Percentiles rank a stretch among this genome's conserved stretches.
Evolutionary conservation across 2,888 invertebrate genomes (phyloP).

Genomic region (Pegoplata infirma): DNA sequence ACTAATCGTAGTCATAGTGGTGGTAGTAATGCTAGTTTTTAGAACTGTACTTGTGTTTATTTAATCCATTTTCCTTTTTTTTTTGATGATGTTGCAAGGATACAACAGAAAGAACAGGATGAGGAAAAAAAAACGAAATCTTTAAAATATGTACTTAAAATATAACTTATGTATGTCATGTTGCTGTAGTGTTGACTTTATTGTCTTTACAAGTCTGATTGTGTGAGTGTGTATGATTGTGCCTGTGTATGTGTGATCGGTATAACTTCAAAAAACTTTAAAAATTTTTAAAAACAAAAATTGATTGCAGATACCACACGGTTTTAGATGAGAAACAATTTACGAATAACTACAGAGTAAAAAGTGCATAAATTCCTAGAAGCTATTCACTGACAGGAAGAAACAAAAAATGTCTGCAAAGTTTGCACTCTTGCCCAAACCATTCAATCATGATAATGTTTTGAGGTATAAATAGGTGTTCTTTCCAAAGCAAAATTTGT

Average conservation of each 20-base stretch:
- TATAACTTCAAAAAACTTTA: not conserved
- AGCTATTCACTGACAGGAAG: too few species aligned
- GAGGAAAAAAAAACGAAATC: not conserved
- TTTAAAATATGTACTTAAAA: not conserved
- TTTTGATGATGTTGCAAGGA: not conserved
- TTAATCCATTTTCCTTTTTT: not conserved
- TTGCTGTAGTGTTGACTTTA: constrained; percentile 22
- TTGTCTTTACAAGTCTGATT: constrained; percentile 21
- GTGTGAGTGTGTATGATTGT: not conserved
- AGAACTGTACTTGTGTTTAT: not conserved
- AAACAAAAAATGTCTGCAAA: too few species aligned
- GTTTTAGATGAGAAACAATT: not conserved
- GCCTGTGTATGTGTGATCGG: not conserved
- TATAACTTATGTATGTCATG: constrained; percentile 11
- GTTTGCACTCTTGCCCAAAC: too few species aligned
- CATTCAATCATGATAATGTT: too few species aligned
- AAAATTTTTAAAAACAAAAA: not conserved
- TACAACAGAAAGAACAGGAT: not conserved
- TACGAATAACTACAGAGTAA: not conserved
- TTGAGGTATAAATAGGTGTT: too few species aligned
- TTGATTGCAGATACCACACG: constrained; percentile 1
- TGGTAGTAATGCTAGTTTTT: not conserved
- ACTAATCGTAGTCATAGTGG: not conserved
- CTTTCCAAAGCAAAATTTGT: too few species aligned
- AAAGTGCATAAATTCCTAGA: too few species aligned